phyloP scores from a whole-genome alignment of 2,113 vertebrate genomes.

The Stercorarius parasiticus region DNA sequence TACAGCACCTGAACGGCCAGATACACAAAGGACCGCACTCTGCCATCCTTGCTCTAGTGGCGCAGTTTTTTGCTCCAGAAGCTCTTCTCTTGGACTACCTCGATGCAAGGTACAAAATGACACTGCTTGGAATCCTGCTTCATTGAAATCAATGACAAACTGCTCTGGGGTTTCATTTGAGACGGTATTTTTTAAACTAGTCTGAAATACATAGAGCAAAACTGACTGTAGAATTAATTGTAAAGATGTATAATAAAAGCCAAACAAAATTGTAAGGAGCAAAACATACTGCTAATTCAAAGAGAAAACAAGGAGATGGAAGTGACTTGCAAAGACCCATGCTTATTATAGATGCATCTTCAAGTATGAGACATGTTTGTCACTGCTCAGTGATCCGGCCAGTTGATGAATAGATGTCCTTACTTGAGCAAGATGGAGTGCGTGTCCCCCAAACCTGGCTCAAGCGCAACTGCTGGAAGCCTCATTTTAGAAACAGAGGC shows the following conservation, averaged over 20 bases:
- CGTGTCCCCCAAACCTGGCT: not conserved
- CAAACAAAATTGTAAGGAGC: not conserved
- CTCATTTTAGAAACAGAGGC: not conserved
- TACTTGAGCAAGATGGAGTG: not conserved
- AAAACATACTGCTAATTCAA: not conserved
- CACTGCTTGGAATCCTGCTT: not conserved
- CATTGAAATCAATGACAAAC: not conserved
- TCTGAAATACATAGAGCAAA: not conserved
- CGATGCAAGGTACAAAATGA: not conserved
- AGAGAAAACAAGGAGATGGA: not conserved
- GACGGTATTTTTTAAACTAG: not conserved
- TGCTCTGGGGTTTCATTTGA: not conserved
- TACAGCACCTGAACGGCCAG: not conserved
- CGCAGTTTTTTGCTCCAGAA: not conserved
- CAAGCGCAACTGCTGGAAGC: not conserved
- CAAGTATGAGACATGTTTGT: not conserved
- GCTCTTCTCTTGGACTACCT: not conserved
- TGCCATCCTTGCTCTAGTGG: not conserved
- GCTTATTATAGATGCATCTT: not conserved
- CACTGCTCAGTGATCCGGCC: not conserved
- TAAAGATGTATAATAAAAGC: not conserved
- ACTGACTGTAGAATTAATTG: not conserved
- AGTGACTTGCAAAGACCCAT: not conserved
- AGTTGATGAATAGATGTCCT: not conserved
- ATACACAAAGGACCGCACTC: not conserved